phyloP scores from a whole-genome alignment of 2,888 invertebrate species.

The Azorinus chamasolen region DNA sequence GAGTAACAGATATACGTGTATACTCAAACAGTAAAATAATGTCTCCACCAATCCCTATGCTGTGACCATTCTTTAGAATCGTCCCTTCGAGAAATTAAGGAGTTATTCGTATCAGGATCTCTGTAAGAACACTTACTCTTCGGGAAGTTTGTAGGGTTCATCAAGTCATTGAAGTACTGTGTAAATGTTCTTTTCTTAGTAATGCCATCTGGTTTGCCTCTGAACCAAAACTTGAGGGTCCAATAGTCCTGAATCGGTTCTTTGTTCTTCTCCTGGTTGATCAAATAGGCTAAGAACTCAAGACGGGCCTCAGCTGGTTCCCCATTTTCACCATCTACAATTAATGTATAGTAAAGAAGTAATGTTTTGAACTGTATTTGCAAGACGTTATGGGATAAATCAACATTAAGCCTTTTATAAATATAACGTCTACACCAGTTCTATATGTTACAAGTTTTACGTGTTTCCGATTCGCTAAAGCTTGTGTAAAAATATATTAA shows the following conservation, averaged over 20 bases:
- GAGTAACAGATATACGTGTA: no score
- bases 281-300: slow-evolving; percentile 79
- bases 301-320: slow-evolving; percentile 75
- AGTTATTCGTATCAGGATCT: no score
- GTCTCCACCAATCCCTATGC: no score
- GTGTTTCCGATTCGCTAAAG: no score
- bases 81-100: no score
- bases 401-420: no score
- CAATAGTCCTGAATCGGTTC: slow-evolving; percentile 76
- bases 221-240: slow-evolving; percentile 81
- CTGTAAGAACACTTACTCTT: slow-evolving; percentile 78
- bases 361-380: background rate
- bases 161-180: slow-evolving; percentile 80
- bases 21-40: no score
- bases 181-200: slow-evolving; percentile 79
- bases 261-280: slow-evolving; percentile 73
- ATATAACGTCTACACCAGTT: no score
- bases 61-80: no score
- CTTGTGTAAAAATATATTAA: no score
- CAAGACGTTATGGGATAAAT: no score
- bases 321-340: slow-evolving; percentile 73
- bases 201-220: slow-evolving; percentile 75
- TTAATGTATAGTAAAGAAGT: background rate
- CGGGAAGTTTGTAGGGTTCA: slow-evolving; percentile 78
- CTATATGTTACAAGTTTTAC: no score